Evolutionary conservation across 2,113 vertebrate species (phyloP).

Genomic region (Serinus canaria): DNA sequence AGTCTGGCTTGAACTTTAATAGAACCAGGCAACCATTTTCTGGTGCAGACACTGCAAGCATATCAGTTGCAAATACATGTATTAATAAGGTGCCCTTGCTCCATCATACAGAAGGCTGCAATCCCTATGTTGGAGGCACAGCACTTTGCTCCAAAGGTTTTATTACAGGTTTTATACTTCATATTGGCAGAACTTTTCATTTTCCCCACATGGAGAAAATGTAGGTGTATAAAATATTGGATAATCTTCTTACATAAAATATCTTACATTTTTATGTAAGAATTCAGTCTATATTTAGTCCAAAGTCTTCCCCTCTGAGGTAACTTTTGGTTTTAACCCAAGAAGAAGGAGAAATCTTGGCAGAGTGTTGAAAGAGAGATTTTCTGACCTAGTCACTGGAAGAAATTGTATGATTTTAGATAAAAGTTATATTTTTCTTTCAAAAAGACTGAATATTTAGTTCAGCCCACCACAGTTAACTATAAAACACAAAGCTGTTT

Average conservation of each 20-base stretch:
- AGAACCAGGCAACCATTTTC: conserved; percentile 48
- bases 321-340: neutral
- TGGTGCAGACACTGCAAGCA: neutral
- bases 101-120: neutral
- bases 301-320: neutral
- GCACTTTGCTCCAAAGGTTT: neutral
- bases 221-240: neutral
- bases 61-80: neutral
- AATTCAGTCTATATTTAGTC: neutral
- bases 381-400: neutral
- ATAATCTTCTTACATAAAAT: conserved; percentile 14
- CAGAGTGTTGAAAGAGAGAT: neutral
- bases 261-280: conserved; percentile 1
- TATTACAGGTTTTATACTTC: neutral
- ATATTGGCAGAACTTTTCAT: neutral
- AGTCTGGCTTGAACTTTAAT: conserved; percentile 47
- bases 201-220: neutral
- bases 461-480: neutral
- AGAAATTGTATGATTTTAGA: neutral
- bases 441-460: neutral
- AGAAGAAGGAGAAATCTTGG: neutral
- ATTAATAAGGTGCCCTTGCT: neutral
- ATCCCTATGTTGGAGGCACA: neutral
- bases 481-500: neutral
- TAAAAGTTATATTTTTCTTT: neutral